A percentile compares a stretch with the other conserved stretches of the same genome.
Evolutionary conservation across 2,113 vertebrate species (phyloP).

Genomic region (Pseudopodoces humilis): DNA sequence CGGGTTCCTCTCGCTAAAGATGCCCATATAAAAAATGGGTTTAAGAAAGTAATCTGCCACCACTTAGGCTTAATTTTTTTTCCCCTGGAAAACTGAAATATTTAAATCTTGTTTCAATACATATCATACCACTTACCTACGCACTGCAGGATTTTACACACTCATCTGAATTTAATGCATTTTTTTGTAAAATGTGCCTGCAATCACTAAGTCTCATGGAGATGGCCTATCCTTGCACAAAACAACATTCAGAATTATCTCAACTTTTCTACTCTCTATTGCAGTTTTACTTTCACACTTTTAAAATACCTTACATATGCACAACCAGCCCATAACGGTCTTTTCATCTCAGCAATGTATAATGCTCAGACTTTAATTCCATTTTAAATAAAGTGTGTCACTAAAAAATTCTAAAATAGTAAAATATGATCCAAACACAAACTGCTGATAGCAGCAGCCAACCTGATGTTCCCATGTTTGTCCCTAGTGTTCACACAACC

Average conservation of each 20-base stretch:
- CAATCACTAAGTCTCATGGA: neutral
- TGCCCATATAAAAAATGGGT: neutral
- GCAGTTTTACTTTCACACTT: neutral
- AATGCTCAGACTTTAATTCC: neutral
- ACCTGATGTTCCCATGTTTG: neutral
- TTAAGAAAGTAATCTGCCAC: neutral
- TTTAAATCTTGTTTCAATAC: neutral
- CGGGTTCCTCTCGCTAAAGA: neutral
- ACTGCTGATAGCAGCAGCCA: neutral
- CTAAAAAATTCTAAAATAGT: neutral
- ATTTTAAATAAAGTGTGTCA: neutral
- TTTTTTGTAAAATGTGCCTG: neutral
- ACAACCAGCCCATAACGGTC: neutral
- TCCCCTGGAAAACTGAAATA: neutral
- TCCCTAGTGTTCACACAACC: neutral
- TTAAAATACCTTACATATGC: neutral
- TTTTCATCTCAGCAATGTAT: neutral
- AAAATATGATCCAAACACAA: neutral
- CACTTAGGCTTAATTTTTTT: neutral
- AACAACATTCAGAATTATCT: neutral
- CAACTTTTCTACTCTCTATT: neutral
- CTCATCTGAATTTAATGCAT: neutral
- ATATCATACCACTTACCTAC: neutral
- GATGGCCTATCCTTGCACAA: neutral
- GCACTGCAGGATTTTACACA: neutral